These are phyloP conservation scores for Melanogrammus aeglefinus DNA, from an alignment of 2,797 vertebrate genomes.

Conservation along the genomic window DNA sequence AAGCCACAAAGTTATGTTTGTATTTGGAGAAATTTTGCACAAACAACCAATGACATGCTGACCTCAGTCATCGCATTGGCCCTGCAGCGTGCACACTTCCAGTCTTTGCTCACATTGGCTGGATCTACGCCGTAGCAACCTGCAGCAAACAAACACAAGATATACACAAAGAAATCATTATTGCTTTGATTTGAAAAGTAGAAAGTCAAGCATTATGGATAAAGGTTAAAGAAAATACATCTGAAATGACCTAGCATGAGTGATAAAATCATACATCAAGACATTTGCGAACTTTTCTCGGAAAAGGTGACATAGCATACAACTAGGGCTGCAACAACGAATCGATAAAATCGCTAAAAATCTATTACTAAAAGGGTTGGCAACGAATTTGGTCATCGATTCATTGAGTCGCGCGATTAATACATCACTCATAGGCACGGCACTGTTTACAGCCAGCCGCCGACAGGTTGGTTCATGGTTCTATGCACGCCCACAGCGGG, in stretches of 20 bases:
- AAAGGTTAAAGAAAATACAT: neutral
- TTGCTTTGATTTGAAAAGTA: neutral
- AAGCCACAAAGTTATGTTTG: too few species aligned
- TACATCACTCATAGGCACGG: too few species aligned
- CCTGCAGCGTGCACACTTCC: slow-evolving; percentile 90
- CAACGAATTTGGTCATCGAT: too few species aligned
- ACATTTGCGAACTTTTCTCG: neutral
- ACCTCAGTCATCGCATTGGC: slow-evolving; percentile 85
- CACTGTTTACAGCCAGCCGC: too few species aligned
- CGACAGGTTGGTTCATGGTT: too few species aligned
- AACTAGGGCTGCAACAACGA: too few species aligned
- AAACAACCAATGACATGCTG: neutral
- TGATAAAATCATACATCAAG: neutral
- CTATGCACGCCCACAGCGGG: too few species aligned
- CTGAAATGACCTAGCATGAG: neutral
- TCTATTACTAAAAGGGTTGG: too few species aligned
- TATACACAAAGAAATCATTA: neutral
- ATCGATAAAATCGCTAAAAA: too few species aligned
- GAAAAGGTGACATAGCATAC: neutral
- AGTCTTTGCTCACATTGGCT: slow-evolving; percentile 80
- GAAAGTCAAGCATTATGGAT: too few species aligned
- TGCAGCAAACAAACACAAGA: slow-evolving; percentile 45
- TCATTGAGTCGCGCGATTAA: too few species aligned
- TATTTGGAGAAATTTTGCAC: too few species aligned
- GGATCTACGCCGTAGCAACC: slow-evolving; percentile 91